A percentile compares a stretch with the other conserved stretches of the same genome.
phyloP scores from a whole-genome alignment of 2,888 invertebrate species.

The Troilus luridus region DNA sequence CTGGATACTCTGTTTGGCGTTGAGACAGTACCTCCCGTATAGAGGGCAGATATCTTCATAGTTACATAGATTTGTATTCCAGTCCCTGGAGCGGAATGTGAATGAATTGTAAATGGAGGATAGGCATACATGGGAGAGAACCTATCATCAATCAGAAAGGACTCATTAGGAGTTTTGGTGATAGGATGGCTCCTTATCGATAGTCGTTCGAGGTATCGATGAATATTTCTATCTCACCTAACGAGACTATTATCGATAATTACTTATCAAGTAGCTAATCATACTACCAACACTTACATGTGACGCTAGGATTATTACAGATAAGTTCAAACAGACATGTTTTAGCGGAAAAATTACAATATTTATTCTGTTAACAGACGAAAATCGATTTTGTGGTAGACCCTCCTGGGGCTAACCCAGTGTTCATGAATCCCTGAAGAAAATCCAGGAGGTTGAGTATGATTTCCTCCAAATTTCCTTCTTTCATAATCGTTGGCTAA shows the following conservation, averaged over 20 bases:
- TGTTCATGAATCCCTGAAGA: too few relatives aligned
- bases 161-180: slow-evolving; percentile 29
- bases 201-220: background rate
- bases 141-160: slow-evolving; percentile 39
- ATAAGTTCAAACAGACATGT: too few relatives aligned
- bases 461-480: too few relatives aligned
- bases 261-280: background rate
- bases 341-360: too few relatives aligned
- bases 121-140: slow-evolving; percentile 1
- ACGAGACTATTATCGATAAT: slow-evolving; percentile 10
- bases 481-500: too few relatives aligned
- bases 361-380: too few relatives aligned
- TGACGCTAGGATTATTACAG: too few relatives aligned
- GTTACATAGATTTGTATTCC: background rate
- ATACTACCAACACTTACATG: background rate
- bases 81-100: slow-evolving; percentile 14
- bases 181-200: slow-evolving; percentile 34
- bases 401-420: too few relatives aligned
- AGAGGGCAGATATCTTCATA: slow-evolving; percentile 31
- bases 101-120: slow-evolving; percentile 38
- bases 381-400: too few relatives aligned
- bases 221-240: background rate
- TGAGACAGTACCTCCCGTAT: background rate
- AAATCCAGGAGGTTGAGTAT: too few relatives aligned
- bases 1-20: background rate